Percentiles rank a stretch among this genome's conserved stretches.
These are phyloP conservation scores for Chaetophractus vellerosus DNA, from an alignment of 2,797 vertebrate genomes.

Conservation along the genomic window DNA sequence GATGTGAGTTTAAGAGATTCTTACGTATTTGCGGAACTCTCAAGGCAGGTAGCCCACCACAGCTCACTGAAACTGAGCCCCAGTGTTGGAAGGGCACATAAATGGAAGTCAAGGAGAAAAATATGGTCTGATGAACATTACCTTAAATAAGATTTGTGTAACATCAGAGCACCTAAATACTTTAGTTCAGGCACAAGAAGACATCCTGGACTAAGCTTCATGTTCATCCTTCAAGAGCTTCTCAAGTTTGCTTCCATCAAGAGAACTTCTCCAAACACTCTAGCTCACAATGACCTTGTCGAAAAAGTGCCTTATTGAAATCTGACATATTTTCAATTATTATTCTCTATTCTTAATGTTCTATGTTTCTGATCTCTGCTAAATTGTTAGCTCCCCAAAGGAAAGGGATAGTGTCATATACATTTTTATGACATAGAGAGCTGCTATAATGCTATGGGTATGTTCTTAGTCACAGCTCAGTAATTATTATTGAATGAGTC, in stretches of 20 bases:
- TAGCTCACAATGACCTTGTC: neutral
- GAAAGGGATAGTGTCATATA: accelerated
- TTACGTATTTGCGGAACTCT: neutral
- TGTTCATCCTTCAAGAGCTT: no score
- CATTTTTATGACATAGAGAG: no score
- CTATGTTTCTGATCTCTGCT: neutral
- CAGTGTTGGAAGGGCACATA: accelerated
- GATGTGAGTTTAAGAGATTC: neutral
- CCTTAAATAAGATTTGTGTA: accelerated
- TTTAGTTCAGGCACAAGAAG: accelerated
- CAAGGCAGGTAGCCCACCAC: neutral
- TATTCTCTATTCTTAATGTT: neutral
- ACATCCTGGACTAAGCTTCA: neutral
- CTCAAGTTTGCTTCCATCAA: neutral
- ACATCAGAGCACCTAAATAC: accelerated
- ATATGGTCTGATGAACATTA: accelerated
- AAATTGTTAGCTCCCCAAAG: no score
- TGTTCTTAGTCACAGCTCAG: accelerated
- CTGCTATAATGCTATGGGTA: neutral
- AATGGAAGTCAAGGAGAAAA: neutral
- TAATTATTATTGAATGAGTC: neutral
- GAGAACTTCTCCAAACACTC: neutral
- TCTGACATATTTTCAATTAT: neutral
- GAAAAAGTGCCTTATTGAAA: neutral
- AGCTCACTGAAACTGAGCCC: neutral